Percentiles rank a stretch among this genome's conserved stretches.
These are phyloP conservation scores for Caiman crocodilus DNA, from an alignment of 2,797 vertebrate genomes.

Conservation along the genomic window DNA sequence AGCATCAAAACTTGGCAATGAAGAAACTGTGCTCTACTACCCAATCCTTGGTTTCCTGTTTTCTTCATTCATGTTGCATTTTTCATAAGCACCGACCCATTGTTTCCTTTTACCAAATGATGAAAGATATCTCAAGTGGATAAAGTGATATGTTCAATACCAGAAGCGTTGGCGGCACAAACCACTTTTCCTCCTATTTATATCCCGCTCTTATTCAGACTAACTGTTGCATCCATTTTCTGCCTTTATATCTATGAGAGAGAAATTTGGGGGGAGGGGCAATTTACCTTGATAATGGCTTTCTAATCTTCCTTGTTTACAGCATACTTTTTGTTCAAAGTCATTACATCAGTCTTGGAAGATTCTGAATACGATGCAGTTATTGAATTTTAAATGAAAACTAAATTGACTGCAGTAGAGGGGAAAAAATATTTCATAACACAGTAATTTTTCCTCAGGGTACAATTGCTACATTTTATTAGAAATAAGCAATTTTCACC, in stretches of 20 bases:
- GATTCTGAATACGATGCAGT: conserved; percentile 71
- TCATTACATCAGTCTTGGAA: conserved; percentile 70
- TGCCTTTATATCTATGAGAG: conserved; percentile 8
- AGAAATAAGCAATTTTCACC: conserved; percentile 79
- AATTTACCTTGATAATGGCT: conserved; percentile 71
- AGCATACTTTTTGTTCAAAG: conserved; percentile 73
- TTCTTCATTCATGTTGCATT: neutral
- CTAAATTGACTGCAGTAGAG: conserved; percentile 77
- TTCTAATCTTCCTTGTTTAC: conserved; percentile 78
- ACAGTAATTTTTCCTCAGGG: conserved; percentile 77
- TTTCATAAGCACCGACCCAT: neutral
- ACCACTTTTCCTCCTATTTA: conserved; percentile 11
- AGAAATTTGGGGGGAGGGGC: conserved; percentile 49
- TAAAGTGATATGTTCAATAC: conserved; percentile 5
- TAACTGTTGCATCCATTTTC: conserved; percentile 33
- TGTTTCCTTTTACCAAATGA: neutral
- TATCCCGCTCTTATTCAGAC: conserved; percentile 20
- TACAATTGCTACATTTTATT: conserved; percentile 74
- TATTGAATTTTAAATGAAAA: conserved; percentile 82
- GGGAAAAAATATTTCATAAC: conserved; percentile 75
- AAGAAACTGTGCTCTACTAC: neutral
- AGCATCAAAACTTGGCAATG: neutral
- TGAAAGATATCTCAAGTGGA: neutral
- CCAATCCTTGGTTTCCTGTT: neutral
- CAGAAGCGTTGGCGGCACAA: conserved; percentile 9